Conservation (phyloP, 1,140 invertebrate genomes). For the Drosophila biarmipes region DNA sequence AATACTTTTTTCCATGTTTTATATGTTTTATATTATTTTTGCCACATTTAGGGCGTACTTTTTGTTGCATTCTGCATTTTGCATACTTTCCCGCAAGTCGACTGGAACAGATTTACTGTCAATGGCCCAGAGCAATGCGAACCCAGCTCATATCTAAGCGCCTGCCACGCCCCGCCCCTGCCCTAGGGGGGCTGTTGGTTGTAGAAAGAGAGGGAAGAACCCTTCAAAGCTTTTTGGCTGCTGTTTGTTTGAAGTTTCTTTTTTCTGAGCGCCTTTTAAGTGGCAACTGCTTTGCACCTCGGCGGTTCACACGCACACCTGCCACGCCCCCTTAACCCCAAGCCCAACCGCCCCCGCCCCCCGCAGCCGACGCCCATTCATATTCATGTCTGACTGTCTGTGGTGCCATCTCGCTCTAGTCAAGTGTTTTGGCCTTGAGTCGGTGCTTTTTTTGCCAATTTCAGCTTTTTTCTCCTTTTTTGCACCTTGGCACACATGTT, state of each 20-base stretch:
- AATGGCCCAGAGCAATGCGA: slow-evolving; percentile 40
- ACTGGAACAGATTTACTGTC: slow-evolving; percentile 45
- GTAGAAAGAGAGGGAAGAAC: slow-evolving; percentile 8
- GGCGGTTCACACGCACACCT: slow-evolving; percentile 46
- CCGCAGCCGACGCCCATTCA: slow-evolving; percentile 19
- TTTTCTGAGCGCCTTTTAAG: slow-evolving; percentile 46
- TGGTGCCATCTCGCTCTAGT: slow-evolving; percentile 38
- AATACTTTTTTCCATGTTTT: not conserved
- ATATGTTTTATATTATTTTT: slow-evolving; percentile 5
- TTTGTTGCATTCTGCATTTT: slow-evolving; percentile 5
- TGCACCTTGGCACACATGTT: slow-evolving; percentile 55
- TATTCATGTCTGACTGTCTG: slow-evolving; percentile 52
- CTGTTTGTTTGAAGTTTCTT: slow-evolving; percentile 57
- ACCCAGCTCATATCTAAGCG: slow-evolving; percentile 16
- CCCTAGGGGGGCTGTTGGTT: not conserved
- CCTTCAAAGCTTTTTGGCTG: slow-evolving; percentile 59
- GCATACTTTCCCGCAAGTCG: slow-evolving; percentile 13
- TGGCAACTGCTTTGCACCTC: slow-evolving; percentile 60
- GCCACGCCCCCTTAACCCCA: slow-evolving; percentile 3
- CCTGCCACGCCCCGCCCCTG: slow-evolving; percentile 5
- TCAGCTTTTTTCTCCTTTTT: slow-evolving; percentile 11
- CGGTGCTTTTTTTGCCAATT: slow-evolving; percentile 20
- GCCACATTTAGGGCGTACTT: not conserved
- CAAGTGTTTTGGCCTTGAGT: slow-evolving; percentile 55
- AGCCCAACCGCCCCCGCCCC: not conserved